A percentile compares a stretch with the other conserved stretches of the same genome.
phyloP scores from a whole-genome alignment of 1,140 invertebrate species.

The Habropoda laboriosa region DNA sequence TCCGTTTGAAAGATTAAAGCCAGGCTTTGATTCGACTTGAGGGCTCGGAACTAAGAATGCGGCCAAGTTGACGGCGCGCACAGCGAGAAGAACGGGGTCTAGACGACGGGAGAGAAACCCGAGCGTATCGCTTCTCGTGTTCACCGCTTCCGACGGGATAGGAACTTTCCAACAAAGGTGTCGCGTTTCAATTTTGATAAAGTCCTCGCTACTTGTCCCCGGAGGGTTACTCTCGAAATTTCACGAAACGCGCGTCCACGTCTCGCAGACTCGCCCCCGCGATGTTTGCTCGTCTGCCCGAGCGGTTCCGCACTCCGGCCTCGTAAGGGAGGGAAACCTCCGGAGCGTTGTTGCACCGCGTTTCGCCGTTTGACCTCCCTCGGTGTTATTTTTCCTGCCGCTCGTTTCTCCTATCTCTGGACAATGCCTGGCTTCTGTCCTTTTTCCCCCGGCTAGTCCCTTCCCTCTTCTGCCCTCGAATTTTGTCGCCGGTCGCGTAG shows the following conservation, averaged over 20 bases:
- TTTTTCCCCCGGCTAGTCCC: conserved; percentile 18
- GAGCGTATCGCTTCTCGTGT: conserved; percentile 45
- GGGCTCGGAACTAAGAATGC: too few relatives aligned
- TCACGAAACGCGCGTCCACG: conserved; percentile 54
- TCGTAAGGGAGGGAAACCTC: conserved; percentile 38
- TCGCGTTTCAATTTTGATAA: conserved; percentile 74
- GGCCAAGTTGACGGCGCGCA: too few relatives aligned
- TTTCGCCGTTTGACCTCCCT: conserved; percentile 54
- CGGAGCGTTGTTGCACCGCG: conserved; percentile 39
- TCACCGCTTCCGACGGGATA: conserved; percentile 49
- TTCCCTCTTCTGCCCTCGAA: conserved; percentile 10
- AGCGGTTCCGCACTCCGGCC: not conserved
- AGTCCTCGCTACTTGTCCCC: conserved; percentile 60
- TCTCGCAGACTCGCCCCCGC: not conserved
- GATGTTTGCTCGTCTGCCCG: conserved; percentile 6
- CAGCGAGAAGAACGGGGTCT: too few relatives aligned
- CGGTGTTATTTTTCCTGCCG: conserved; percentile 57
- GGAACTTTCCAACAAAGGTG: conserved; percentile 69
- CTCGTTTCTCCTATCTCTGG: conserved; percentile 41
- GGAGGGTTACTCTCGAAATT: conserved; percentile 65
- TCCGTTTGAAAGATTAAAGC: too few relatives aligned
- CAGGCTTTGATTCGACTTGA: too few relatives aligned
- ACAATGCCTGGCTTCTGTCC: conserved; percentile 41
- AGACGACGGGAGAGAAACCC: conserved; percentile 22
- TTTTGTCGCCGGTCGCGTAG: not conserved